Evolutionary conservation across 2,797 vertebrate species (phyloP).

Genomic region (Rhincodon typus): DNA sequence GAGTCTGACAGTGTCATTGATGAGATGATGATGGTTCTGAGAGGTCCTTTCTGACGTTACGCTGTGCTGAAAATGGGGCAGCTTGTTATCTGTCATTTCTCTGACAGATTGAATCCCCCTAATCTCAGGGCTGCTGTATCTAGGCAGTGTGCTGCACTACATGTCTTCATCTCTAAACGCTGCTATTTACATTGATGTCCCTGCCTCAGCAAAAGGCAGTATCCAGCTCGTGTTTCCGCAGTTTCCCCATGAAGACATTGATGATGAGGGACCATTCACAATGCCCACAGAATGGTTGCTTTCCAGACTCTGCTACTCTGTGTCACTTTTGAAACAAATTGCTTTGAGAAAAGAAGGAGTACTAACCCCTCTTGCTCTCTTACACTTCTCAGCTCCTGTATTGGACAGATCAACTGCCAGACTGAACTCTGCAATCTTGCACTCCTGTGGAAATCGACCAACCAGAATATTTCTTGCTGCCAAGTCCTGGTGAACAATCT

Average conservation of each 20-base stretch:
- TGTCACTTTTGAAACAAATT: not conserved
- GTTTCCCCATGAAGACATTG: too few relatives aligned
- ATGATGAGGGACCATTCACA: too few relatives aligned
- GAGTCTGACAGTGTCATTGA: not conserved
- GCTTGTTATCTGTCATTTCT: constrained; percentile 45
- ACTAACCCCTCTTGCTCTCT: constrained; percentile 51
- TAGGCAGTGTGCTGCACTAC: not conserved
- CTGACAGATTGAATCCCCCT: constrained; percentile 19
- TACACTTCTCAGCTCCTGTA: constrained; percentile 54
- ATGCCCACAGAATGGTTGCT: not conserved
- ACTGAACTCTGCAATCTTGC: constrained; percentile 61
- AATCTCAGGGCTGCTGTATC: too few relatives aligned
- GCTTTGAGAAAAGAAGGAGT: not conserved
- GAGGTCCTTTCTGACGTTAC: not conserved
- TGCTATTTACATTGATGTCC: too few relatives aligned
- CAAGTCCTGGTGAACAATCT: constrained; percentile 65
- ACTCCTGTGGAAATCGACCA: constrained; percentile 60
- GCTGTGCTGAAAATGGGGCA: too few relatives aligned
- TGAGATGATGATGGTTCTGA: not conserved
- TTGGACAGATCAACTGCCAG: constrained; percentile 51
- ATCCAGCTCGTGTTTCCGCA: not conserved
- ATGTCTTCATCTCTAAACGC: not conserved
- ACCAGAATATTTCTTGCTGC: constrained; percentile 65
- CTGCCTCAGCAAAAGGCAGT: too few relatives aligned
- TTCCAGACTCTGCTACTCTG: not conserved